phyloP scores from a whole-genome alignment of 1,140 invertebrate genomes.

The Drosophila murphyi region DNA sequence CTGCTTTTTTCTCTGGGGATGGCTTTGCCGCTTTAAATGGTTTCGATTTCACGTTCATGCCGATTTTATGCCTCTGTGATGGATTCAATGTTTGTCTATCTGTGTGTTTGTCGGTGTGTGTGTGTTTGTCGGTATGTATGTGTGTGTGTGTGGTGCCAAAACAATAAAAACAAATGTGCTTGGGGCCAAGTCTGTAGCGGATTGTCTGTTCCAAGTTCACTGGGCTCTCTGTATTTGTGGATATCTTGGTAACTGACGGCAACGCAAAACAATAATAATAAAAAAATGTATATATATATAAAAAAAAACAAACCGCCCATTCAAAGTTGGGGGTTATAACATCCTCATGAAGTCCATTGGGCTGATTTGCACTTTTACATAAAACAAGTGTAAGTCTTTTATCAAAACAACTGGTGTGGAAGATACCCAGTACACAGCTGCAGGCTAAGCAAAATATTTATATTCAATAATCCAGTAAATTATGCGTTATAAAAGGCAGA shows the following conservation, averaged over 20 bases:
- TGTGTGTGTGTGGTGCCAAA: constrained; percentile 42
- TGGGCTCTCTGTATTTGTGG: constrained; percentile 20
- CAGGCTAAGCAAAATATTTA: no score
- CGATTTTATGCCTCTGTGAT: constrained; percentile 60
- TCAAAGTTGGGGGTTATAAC: constrained; percentile 13
- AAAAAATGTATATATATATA: constrained; percentile 1
- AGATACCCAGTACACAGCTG: not conserved
- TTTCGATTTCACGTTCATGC: constrained; percentile 50
- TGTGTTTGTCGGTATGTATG: constrained; percentile 11
- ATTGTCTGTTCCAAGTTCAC: constrained; percentile 13
- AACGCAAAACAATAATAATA: constrained; percentile 48
- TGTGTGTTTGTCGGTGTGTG: constrained; percentile 24
- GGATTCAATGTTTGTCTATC: constrained; percentile 49
- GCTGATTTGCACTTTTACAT: constrained; percentile 12
- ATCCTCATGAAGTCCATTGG: constrained; percentile 16
- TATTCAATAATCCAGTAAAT: not conserved
- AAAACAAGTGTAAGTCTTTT: constrained; percentile 9
- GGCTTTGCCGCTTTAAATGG: constrained; percentile 49
- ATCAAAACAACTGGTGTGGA: not conserved
- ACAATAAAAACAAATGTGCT: constrained; percentile 70
- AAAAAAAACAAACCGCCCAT: constrained; percentile 19
- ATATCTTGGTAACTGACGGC: constrained; percentile 62
- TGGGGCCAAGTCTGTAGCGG: constrained; percentile 35
- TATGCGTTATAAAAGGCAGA: no score
- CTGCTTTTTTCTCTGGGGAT: constrained; percentile 6